Percentiles rank a stretch among this genome's conserved stretches.
Evolutionary conservation across 2,113 vertebrate genomes (phyloP).

Genomic region (Pangasianodon hypophthalmus): DNA sequence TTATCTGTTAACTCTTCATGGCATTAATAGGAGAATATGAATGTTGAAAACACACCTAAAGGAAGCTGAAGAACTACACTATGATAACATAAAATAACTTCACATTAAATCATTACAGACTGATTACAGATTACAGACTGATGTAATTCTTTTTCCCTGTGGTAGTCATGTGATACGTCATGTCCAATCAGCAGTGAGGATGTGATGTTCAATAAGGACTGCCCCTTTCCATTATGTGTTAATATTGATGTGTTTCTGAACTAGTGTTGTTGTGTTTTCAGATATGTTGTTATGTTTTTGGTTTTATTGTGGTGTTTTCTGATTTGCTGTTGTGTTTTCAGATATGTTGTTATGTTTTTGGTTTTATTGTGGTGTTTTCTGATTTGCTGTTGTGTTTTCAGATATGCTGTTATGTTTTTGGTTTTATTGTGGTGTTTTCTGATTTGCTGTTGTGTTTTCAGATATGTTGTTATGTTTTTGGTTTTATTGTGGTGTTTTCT

Average conservation of each 20-base stretch:
- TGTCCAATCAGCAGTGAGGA: not conserved
- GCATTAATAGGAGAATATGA: not conserved
- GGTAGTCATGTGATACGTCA: not conserved
- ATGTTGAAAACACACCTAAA: not conserved
- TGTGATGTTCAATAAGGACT: not conserved
- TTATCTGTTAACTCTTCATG: too few relatives aligned
- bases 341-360: not conserved
- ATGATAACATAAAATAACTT: not conserved
- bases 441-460: not conserved
- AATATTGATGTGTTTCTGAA: not conserved
- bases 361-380: not conserved
- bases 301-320: not conserved
- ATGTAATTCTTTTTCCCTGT: not conserved
- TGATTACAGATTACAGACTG: not conserved
- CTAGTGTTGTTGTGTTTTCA: not conserved
- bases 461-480: not conserved
- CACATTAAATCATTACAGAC: not conserved
- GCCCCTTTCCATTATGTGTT: too few relatives aligned
- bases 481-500: not conserved
- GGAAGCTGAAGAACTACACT: not conserved
- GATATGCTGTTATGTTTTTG: not conserved
- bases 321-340: not conserved
- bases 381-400: not conserved
- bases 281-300: not conserved
- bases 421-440: not conserved